Conservation (phyloP, 2,888 invertebrate genomes). For the Cheilosia variabilis region DNA sequence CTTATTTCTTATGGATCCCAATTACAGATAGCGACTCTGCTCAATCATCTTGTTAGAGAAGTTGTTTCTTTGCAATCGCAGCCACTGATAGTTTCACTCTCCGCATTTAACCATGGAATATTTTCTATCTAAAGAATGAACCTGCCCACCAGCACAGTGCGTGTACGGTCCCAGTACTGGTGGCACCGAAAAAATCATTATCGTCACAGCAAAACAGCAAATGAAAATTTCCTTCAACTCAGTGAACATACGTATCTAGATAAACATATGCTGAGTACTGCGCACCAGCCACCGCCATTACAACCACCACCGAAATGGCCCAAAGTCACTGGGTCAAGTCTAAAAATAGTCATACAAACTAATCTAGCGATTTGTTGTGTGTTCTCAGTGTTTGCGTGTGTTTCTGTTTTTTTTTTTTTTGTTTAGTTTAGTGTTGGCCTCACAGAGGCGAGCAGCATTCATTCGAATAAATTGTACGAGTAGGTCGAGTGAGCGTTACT, state of each 20-base stretch:
- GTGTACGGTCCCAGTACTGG: conserved; percentile 6
- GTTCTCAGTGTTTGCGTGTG: conserved; percentile 10
- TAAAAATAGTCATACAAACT: conserved; percentile 67
- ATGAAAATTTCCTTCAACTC: conserved; percentile 19
- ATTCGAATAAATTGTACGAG: conserved; percentile 43
- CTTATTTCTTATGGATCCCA: conserved; percentile 16
- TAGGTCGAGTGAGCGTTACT: conserved; percentile 52
- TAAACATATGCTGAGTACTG: conserved; percentile 30
- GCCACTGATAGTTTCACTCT: background rate
- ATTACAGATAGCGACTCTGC: conserved; percentile 16
- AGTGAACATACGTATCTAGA: conserved; percentile 20
- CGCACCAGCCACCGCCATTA: conserved; percentile 13
- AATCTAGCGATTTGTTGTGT: conserved; percentile 32
- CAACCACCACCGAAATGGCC: conserved; percentile 31
- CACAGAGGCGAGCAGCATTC: conserved; percentile 8
- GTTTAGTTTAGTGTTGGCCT: background rate
- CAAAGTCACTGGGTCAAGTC: conserved; percentile 73
- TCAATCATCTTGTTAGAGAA: background rate
- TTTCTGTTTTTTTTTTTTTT: conserved; percentile 6
- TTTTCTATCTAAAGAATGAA: conserved; percentile 20
- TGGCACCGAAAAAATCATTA: conserved; percentile 25
- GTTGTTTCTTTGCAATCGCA: background rate
- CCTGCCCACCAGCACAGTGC: conserved; percentile 8
- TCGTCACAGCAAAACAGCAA: background rate
- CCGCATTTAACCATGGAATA: background rate